A percentile compares a stretch with the other conserved stretches of the same genome.
phyloP scores from a whole-genome alignment of 2,797 vertebrate genomes.

The Lithobates sylvaticus region DNA sequence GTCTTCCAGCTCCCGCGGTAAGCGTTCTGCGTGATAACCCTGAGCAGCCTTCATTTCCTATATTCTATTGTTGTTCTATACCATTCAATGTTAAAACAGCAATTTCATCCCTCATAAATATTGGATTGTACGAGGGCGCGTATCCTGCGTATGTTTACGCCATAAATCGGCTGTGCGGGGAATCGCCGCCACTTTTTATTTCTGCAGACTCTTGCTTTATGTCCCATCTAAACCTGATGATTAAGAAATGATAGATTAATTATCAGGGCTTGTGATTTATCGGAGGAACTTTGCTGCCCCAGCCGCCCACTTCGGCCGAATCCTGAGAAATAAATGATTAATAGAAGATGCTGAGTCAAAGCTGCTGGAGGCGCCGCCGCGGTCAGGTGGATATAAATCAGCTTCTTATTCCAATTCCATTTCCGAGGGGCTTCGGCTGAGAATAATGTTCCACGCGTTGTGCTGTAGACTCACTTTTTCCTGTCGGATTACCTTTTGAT shows the following conservation, averaged over 20 bases:
- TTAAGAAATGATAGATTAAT: constrained; percentile 61
- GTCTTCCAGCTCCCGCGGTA: no score
- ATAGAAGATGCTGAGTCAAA: constrained; percentile 26
- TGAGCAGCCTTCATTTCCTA: no score
- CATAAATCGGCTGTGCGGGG: background rate
- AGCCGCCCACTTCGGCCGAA: background rate
- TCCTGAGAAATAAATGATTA: constrained; percentile 12
- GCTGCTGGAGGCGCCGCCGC: constrained; percentile 8
- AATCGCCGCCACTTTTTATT: background rate
- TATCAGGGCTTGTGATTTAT: constrained; percentile 59
- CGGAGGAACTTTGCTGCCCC: background rate
- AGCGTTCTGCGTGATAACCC: no score
- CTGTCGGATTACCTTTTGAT: constrained; percentile 17
- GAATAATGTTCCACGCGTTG: constrained; percentile 7
- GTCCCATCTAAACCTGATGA: background rate
- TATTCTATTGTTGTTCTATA: background rate
- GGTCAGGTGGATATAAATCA: constrained; percentile 57
- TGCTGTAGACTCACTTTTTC: background rate
- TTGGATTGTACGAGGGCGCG: background rate
- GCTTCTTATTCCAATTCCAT: constrained; percentile 40
- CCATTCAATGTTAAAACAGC: background rate
- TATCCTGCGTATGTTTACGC: background rate
- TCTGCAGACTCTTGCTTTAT: background rate
- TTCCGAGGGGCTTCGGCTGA: background rate
- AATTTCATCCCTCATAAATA: background rate